Evolutionary conservation across 2,797 vertebrate genomes (phyloP), one percentile per base, ranked within the genome.

Genomic region (Ispidina picta): DNA sequence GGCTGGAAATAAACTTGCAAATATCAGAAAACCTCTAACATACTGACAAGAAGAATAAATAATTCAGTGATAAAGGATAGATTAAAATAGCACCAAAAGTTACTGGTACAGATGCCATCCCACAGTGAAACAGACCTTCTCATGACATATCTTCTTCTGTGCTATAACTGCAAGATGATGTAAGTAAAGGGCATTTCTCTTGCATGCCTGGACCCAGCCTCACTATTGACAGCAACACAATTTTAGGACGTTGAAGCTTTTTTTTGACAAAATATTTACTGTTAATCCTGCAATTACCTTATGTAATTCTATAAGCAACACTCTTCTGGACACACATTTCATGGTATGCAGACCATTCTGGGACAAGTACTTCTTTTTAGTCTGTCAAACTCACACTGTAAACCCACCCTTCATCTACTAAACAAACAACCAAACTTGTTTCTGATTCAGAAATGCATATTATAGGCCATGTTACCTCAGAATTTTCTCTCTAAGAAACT

Each of bases 1-100:
- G 76, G 19, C 79, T 87, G 55, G 64, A 90, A 93, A 92, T 88
- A 81, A 70, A 56, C 65, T 64, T 86, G 41, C 65, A 90, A 80
- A 48, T 83, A 83, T 52, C 31, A 10, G 82, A 70, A 89, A 95
- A 73, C 41, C 31, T 66, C 17, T 79, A 54, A 72, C n/a, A 33
- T 65, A 37, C 26, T 83, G 68, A 72, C 18, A 63, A 79, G 44
- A 77, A 43, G n/a, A 86, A 79, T 79, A 90, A 94, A 82, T 84
- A 86, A 82, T 89, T 90, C 68, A 79, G 75, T 87, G 85, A 52
- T 62, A 72, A 94, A 78, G 87, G 54, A 70, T 9, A 82, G 37
- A 69, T 79, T 5, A 70, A 89, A 93, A 66, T 26, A 73, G 52
- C 48, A 26, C 60, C 79, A 46, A 78, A 7, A 3, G 0, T 66